These are phyloP conservation scores for Pandemis cinnamomeana DNA, from an alignment of 2,888 invertebrate species.

Conservation along the genomic window DNA sequence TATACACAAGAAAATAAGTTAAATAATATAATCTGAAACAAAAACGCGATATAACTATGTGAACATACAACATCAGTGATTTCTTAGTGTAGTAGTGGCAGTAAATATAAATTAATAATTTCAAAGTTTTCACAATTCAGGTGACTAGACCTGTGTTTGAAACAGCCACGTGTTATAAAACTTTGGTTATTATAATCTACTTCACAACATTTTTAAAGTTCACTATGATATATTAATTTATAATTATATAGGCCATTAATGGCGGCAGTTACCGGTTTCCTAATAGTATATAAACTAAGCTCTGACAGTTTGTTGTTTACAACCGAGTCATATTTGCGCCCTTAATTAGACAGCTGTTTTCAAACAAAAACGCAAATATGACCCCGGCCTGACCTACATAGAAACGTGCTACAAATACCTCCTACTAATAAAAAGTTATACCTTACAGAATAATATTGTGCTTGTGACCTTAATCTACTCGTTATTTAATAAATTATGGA, in stretches of 20 bases:
- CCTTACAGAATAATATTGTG: constrained; percentile 29
- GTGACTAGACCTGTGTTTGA: constrained; percentile 73
- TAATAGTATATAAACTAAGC: constrained; percentile 51
- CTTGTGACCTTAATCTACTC: constrained; percentile 34
- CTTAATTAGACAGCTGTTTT: background rate
- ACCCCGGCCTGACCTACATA: background rate
- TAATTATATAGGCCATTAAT: constrained; percentile 67
- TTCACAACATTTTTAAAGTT: constrained; percentile 62
- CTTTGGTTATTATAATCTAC: constrained; percentile 71
- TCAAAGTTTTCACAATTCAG: constrained; percentile 64
- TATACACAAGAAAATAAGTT: constrained; percentile 10
- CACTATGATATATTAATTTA: constrained; percentile 44
- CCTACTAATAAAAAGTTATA: constrained; percentile 4
- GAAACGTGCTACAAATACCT: background rate
- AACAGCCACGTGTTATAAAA: constrained; percentile 70
- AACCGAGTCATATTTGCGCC: background rate
- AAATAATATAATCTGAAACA: constrained; percentile 23
- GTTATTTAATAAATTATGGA: constrained; percentile 19
- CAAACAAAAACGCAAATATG: background rate
- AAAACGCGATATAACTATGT: constrained; percentile 55
- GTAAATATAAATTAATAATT: constrained; percentile 64
- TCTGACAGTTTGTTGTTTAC: constrained; percentile 44
- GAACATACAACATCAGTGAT: constrained; percentile 59
- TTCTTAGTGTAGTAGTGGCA: constrained; percentile 45
- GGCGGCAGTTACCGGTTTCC: constrained; percentile 64